Conservation (phyloP, 2,888 invertebrate species). For the Drosophila sordidula region DNA sequence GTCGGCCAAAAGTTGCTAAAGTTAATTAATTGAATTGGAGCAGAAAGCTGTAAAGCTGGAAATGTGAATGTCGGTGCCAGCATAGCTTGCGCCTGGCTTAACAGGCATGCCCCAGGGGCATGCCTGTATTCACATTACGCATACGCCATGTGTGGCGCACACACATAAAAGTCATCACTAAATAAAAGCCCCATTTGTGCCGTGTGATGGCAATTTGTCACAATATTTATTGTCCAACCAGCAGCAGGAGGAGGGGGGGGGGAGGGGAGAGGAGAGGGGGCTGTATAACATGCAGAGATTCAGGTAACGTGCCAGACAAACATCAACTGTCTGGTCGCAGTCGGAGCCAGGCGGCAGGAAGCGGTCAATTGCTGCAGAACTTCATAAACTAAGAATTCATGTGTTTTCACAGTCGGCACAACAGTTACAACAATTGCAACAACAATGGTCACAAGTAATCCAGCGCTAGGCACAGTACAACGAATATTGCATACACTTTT, state of each 20-base stretch:
- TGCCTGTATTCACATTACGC: conserved; percentile 47
- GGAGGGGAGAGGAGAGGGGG: background rate
- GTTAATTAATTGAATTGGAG: conserved; percentile 51
- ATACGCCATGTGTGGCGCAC: conserved; percentile 58
- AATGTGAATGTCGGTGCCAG: background rate
- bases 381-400: conserved; percentile 79
- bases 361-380: conserved; percentile 61
- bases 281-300: conserved; percentile 53
- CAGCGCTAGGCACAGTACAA: background rate
- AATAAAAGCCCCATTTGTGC: conserved; percentile 69
- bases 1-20: conserved; percentile 18
- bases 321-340: conserved; percentile 46
- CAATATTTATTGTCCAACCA: conserved; percentile 67
- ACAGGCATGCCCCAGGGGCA: conserved; percentile 1
- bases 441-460: conserved; percentile 36
- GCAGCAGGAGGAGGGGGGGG: background rate
- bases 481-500: conserved; percentile 28
- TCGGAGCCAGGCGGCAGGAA: background rate
- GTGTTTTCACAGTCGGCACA: conserved; percentile 50
- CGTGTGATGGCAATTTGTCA: conserved; percentile 76
- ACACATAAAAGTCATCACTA: conserved; percentile 65
- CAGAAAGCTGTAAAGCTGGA: conserved; percentile 28
- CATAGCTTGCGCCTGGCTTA: background rate
- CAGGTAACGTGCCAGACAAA: conserved; percentile 71
- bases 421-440: conserved; percentile 44